Evolutionary conservation across 2,113 vertebrate genomes (phyloP).

Genomic region (Salminus brasiliensis): DNA sequence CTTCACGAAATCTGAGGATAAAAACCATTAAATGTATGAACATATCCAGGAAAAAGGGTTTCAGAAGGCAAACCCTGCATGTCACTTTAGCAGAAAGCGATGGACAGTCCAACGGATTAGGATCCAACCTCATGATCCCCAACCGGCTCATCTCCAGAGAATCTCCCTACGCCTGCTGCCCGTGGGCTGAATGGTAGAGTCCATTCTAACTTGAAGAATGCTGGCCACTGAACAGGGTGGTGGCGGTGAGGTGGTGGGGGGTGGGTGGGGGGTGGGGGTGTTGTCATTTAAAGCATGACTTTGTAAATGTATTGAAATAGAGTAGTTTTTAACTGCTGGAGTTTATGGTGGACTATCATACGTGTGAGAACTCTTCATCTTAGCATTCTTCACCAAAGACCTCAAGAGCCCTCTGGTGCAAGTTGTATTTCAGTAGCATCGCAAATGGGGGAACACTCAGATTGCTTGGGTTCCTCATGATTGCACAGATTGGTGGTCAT

Average conservation of each 20-base stretch:
- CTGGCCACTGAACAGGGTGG: constrained; percentile 12
- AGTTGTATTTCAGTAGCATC: too few species aligned
- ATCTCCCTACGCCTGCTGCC: constrained; percentile 57
- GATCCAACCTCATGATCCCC: constrained; percentile 74
- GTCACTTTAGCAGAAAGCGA: constrained; percentile 70
- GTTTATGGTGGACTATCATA: too few species aligned
- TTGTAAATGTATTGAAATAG: neutral
- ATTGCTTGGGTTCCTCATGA: too few species aligned
- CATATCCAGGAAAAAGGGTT: constrained; percentile 54
- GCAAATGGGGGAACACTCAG: too few species aligned
- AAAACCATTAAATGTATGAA: constrained; percentile 8
- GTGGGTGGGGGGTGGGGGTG: neutral
- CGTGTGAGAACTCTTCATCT: too few species aligned
- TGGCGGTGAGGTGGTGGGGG: too few species aligned
- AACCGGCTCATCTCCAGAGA: constrained; percentile 72
- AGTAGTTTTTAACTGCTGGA: too few species aligned
- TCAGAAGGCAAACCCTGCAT: constrained; percentile 64
- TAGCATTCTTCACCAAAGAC: too few species aligned
- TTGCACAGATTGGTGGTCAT: too few species aligned
- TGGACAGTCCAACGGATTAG: constrained; percentile 84
- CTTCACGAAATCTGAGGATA: too few species aligned
- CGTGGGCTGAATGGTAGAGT: constrained; percentile 64
- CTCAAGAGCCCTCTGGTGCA: too few species aligned
- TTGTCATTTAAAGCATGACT: neutral
- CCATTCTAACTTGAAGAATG: constrained; percentile 64